phyloP scores from a whole-genome alignment of 1,140 invertebrate genomes.

The Pomacea maculata region DNA sequence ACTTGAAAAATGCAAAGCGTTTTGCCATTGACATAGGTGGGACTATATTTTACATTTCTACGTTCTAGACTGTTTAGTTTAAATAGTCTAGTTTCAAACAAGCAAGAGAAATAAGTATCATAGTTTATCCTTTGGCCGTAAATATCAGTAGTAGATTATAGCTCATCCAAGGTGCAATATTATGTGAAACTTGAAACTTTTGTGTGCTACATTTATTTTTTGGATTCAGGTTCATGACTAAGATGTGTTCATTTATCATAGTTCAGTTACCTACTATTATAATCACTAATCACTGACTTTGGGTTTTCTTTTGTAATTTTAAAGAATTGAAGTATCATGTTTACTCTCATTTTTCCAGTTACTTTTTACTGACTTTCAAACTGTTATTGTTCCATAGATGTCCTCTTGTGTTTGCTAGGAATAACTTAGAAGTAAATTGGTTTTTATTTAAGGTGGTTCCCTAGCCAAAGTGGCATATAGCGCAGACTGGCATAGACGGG shows the following conservation, averaged over 20 bases:
- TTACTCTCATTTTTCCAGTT: no score
- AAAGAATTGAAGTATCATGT: no score
- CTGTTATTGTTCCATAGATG: no score
- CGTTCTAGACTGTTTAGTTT: not conserved
- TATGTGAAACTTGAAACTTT: no score
- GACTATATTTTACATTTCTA: constrained; percentile 10
- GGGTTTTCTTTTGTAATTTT: no score
- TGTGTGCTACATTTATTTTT: no score
- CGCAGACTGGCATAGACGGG: constrained; percentile 74
- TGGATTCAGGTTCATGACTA: not conserved
- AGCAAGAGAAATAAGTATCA: not conserved
- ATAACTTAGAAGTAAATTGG: no score
- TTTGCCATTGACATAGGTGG: constrained; percentile 81
- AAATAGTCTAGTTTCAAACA: not conserved
- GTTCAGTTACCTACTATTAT: not conserved
- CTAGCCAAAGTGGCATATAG: constrained; percentile 82
- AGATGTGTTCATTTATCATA: not conserved
- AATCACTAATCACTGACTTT: not conserved
- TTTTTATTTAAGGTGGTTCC: constrained; percentile 69
- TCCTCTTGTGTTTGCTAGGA: no score
- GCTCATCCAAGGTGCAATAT: no score
- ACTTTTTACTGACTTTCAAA: no score
- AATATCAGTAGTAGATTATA: not conserved
- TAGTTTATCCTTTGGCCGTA: no score
- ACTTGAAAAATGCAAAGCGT: constrained; percentile 77